Conservation (phyloP, 1,140 invertebrate species). For the Lutraria rhynchaena region DNA sequence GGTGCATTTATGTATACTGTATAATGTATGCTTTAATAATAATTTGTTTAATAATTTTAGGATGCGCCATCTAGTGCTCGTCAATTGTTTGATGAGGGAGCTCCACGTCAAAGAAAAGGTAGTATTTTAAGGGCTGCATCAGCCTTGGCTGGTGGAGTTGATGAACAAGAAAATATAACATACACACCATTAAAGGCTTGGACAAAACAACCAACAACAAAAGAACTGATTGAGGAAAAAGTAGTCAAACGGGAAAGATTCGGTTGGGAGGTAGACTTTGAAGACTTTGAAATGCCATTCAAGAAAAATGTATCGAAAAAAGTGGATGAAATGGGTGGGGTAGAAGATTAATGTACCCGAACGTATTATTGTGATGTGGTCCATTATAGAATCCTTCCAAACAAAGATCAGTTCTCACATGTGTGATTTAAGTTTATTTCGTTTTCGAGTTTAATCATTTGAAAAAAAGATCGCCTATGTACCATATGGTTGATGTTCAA, state of each 20-base stretch:
- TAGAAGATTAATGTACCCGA: conserved; percentile 63
- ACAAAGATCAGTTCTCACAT: no score
- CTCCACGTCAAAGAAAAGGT: conserved; percentile 71
- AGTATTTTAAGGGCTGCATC: conserved; percentile 80
- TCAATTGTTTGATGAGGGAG: conserved; percentile 29
- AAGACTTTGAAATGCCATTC: conserved; percentile 82
- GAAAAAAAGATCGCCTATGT: no score
- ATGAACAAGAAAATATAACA: conserved; percentile 79
- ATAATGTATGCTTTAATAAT: neutral
- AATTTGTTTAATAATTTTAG: neutral
- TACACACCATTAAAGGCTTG: conserved; percentile 79
- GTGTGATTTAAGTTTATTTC: no score
- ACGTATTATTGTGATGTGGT: neutral
- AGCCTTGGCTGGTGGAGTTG: conserved; percentile 78
- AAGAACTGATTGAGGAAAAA: conserved; percentile 75
- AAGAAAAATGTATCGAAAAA: conserved; percentile 77
- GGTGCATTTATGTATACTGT: neutral
- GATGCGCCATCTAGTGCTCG: conserved; percentile 22
- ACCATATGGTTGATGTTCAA: no score
- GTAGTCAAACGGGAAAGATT: conserved; percentile 74
- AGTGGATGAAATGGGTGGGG: conserved; percentile 64
- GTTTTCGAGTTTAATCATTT: no score
- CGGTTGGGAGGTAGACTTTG: conserved; percentile 82
- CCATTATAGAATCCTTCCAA: no score
- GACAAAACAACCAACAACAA: conserved; percentile 79